Conservation (phyloP, 2,888 invertebrate species). For the Cistogaster globosa region DNA sequence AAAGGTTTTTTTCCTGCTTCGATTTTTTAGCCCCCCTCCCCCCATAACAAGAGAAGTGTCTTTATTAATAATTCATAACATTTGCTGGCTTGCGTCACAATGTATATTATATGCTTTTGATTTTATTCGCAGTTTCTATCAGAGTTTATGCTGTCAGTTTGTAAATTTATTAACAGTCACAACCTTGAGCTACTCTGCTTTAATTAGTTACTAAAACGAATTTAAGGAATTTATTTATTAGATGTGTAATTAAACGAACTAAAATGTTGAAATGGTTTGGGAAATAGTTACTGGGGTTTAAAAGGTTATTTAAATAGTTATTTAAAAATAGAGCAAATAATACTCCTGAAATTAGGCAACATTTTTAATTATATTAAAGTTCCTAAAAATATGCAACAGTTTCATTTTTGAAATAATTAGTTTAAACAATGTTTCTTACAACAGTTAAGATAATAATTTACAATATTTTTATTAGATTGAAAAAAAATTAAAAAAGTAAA, state of each 20-base stretch:
- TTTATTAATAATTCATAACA: conserved; percentile 32
- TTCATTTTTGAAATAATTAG: not conserved
- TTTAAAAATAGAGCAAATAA: not conserved
- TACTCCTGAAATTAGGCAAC: not conserved
- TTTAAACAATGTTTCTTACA: too few relatives aligned
- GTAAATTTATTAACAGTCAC: conserved; percentile 25
- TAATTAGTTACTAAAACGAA: conserved; percentile 8
- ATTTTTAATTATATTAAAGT: not conserved
- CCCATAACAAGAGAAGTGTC: not conserved
- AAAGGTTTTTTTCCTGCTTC: not conserved
- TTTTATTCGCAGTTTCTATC: conserved; percentile 4
- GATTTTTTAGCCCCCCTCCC: not conserved
- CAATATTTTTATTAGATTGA: too few relatives aligned
- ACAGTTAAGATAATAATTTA: too few relatives aligned
- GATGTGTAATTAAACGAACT: too few relatives aligned
- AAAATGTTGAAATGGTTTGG: too few relatives aligned
- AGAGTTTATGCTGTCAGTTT: conserved; percentile 24
- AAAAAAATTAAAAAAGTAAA: too few relatives aligned
- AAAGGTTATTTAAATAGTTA: too few relatives aligned
- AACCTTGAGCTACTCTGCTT: not conserved
- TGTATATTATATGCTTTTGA: not conserved
- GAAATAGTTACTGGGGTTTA: too few relatives aligned
- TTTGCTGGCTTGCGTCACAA: not conserved
- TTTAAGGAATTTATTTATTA: not conserved
- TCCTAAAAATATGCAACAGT: not conserved